phyloP scores from a whole-genome alignment of 2,797 vertebrate species.

The Microctenopoma steveboyesi region DNA sequence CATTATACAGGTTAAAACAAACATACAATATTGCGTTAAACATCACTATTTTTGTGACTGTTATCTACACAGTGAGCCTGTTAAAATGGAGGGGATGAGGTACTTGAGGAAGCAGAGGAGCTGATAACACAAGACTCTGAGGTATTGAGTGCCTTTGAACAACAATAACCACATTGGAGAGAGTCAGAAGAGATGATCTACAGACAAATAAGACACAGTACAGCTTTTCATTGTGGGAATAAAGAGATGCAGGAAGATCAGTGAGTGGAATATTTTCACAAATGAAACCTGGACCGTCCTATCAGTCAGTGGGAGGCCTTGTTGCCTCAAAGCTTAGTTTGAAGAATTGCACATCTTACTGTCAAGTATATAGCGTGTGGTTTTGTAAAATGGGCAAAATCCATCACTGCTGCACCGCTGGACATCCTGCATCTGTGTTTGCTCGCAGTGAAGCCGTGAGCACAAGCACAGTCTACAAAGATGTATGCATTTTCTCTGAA shows the following conservation, averaged over 20 bases:
- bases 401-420: slow-evolving; percentile 50
- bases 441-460: slow-evolving; percentile 12
- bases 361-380: slow-evolving; percentile 35
- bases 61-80: not conserved
- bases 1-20: slow-evolving; percentile 30
- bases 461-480: slow-evolving; percentile 17
- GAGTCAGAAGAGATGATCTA: slow-evolving; percentile 14
- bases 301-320: slow-evolving; percentile 44
- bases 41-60: slow-evolving; percentile 8
- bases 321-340: slow-evolving; percentile 27
- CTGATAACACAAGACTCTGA: slow-evolving; percentile 26
- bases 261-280: slow-evolving; percentile 32
- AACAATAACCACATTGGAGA: slow-evolving; percentile 18
- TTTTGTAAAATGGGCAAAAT: slow-evolving; percentile 54
- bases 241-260: slow-evolving; percentile 28
- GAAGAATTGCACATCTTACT: slow-evolving; percentile 34
- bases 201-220: slow-evolving; percentile 3
- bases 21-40: slow-evolving; percentile 9
- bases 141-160: slow-evolving; percentile 23
- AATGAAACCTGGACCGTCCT: slow-evolving; percentile 30
- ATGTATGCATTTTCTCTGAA: slow-evolving; percentile 57
- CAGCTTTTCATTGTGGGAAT: slow-evolving; percentile 8
- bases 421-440: slow-evolving; percentile 33
- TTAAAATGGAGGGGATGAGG: slow-evolving; percentile 6
- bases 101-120: slow-evolving; percentile 17